Evolutionary conservation across 1,140 invertebrate species (phyloP), one percentile per base, ranked within the genome.

Genomic region (Drosophila bipectinata): DNA sequence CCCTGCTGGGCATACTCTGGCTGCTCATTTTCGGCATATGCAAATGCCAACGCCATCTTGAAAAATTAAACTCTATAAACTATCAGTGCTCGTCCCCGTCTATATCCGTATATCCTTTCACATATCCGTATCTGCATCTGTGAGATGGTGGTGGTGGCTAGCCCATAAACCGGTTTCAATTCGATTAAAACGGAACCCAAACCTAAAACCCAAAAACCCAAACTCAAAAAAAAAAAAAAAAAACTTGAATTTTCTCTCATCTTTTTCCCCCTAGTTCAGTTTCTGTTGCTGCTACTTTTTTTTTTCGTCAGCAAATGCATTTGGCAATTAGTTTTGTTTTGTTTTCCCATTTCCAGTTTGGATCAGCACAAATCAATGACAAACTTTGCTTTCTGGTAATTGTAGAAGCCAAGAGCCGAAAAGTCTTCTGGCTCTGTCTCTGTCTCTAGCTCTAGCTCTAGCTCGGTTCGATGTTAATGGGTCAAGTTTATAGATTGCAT

Each of bases 401-500:
- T 49, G 34, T 57, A 71, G 67, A 71, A 69, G 39, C 63, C 30
- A 34, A 54, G 44, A 37, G 45, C 34, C 32, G 32, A 32, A 8
- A 32, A 32, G 32, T 32, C 32, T 28, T 37, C 34, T 4, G 34
- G 4, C 34, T 7, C 34, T 1, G 34, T 1, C 34, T 7, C 26
- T 37, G 34, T 9, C 12, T 10, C 5, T 28, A 28, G 26, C 26
- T 28, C 5, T 5, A 28, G 5, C 26, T 28, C 26, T 28, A 28
- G 26, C 26, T 58, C 44, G 62, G 53, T 57, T 73, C 71, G 49
- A 85, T 77, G 61, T 87, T 79, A 82, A 82, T 87, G 82, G 82
- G 82, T 87, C 82, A 87, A 87, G 82, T 87, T 87, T 88, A 85
- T 87, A 87, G 78, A 87, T 85, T 85, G 82, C 82, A 85, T 68